These are phyloP conservation scores for Peromyscus nudipes DNA, from an alignment of 2,797 vertebrate species.

Conservation along the genomic window DNA sequence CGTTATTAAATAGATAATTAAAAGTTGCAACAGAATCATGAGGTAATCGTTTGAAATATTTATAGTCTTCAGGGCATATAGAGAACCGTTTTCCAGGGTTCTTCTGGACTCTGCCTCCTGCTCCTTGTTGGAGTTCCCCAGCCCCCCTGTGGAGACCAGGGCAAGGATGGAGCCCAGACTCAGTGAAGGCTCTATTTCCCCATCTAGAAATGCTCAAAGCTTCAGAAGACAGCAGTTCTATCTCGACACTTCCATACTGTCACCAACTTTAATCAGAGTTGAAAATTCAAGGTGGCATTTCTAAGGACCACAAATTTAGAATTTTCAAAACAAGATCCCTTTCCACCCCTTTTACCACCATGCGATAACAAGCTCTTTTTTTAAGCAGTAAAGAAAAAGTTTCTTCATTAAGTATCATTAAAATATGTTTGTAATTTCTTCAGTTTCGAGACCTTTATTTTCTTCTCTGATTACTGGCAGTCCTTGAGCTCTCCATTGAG, in stretches of 20 bases:
- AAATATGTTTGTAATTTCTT: slow-evolving; percentile 55
- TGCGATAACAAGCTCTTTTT: background rate
- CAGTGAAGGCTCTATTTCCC: background rate
- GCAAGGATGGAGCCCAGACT: background rate
- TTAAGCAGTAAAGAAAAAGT: slow-evolving; percentile 29
- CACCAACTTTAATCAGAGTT: slow-evolving; percentile 35
- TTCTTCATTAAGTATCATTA: slow-evolving; percentile 7
- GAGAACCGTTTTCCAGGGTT: background rate
- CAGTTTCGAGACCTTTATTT: slow-evolving; percentile 37
- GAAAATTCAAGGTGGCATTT: slow-evolving; percentile 71
- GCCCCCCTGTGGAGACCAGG: rapidly evolving
- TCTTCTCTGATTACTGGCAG: slow-evolving; percentile 3
- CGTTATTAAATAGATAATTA: background rate
- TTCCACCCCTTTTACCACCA: background rate
- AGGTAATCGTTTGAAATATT: slow-evolving; percentile 15
- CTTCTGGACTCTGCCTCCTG: background rate
- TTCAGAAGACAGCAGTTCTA: background rate
- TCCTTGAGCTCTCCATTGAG: background rate
- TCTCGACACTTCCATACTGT: background rate
- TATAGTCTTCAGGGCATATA: background rate
- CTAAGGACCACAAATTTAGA: slow-evolving; percentile 55
- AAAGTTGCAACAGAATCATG: slow-evolving; percentile 43
- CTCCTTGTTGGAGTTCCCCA: background rate
- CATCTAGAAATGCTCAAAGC: background rate
- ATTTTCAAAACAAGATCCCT: slow-evolving; percentile 44